Evolutionary conservation across 2,113 vertebrate genomes (phyloP), one percentile per base, ranked within the genome.

Genomic region (Phaetusa simplex): DNA sequence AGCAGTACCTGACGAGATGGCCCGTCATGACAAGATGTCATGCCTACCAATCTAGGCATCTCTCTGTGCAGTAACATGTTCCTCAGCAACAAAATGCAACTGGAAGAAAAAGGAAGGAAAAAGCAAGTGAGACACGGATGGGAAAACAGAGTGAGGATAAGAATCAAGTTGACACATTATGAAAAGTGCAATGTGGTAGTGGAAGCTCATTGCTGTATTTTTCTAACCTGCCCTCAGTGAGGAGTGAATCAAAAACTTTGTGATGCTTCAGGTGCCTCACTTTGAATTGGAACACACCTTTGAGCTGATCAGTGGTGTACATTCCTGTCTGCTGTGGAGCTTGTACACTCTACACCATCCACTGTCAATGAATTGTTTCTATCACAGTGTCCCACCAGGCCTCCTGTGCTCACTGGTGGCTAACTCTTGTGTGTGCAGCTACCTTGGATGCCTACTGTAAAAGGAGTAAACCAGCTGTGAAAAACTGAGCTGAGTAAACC

Each of bases 291-390:
- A 58, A 47, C 17, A 11, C 1, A 14, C 43, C 45, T 59, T 45
- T 38, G 55, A 45, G 55, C 20, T 15, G 27, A 53, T 34, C 26
- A 62, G 55, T 27, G 29, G 74, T 5, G 38, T 32, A 26, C 7
- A 3, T 21, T 56, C 49, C 50, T 42, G 11, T 27, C n/a, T 71
- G 56, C 56, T 32, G 13, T 15, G 49, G 21, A 77, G 56, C 65
- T 42, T 49, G n/a, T 22, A 30, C 42, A 36, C 53, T 23, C 45
- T 26, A 20, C 0, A 2, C 42, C 2, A 0, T 5, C 58, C 13
- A 11, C n/a, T 66, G 53, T 45, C 70, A 82, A 29, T 23, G 26
- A 67, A 38, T 3, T 29, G 27, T 45, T 70, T 64, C n/a, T 36
- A 40, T 36, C 49, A 24, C 21, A 15, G 42, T 12, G 26, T 30